Base-by-base conservation (phyloP, 2,888 invertebrate species). In the Folsomia candida region DNA sequence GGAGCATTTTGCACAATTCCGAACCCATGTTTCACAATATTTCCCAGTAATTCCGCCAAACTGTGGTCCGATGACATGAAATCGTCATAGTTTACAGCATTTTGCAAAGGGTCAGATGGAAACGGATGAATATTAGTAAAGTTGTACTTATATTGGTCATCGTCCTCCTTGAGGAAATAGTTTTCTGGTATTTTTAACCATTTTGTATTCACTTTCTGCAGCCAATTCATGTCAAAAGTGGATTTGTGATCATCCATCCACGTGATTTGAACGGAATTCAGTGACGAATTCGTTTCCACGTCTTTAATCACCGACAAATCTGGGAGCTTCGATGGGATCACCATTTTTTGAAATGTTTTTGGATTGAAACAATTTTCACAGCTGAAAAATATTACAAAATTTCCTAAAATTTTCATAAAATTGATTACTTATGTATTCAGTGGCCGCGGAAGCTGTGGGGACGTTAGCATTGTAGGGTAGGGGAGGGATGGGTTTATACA, bases 221-320 rank as follows among this genome's bases (percentile, higher is more conserved):
- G 81, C 81, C 87, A 88, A 1, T 85, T 82, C 0, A 85, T 76
- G 28, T 83, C 75, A 78, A 86, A 89, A 2, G 73, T 80, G 0
- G 89, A 88, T 76, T 83, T 78, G 78, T 89, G 89, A 0, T 82
- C 82, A 81, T 89, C 89, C 62, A 82, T 84, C 89, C 90, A 90
- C 76, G 79, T 83, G 2, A 89, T 81, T 9, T 73, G 73, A 25
- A 88, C 81, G 0, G 80, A 4, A 78, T 81, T 9, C 81, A 84
- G 18, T 65, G 51, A n/a, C 24, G 76, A 26, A 14, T 70, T 62
- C 24, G 76, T 73, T 4, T 69, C 47, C 1, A 65, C 54, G n/a
- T 70, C 68, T 54, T 28, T 68, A 2, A 75, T 51, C 9, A 26
- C 24, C 9, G 72, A 69, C 9, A 69, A 6, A 2, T 58, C 18